Evolutionary conservation across 2,113 vertebrate genomes (phyloP).

Genomic region (Mirounga angustirostris): DNA sequence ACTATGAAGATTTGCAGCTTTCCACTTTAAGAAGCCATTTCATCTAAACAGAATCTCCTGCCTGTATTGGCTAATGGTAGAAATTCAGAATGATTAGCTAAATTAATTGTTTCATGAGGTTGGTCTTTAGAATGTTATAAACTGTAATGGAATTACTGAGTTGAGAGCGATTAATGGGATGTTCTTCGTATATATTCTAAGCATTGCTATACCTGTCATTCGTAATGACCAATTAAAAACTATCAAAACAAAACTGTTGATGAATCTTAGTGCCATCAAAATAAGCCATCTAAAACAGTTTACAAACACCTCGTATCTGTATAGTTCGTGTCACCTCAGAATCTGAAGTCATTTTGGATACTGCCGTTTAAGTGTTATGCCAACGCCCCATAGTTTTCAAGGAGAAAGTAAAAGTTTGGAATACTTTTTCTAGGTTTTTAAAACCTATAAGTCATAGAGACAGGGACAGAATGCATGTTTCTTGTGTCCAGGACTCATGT

Average conservation of each 20-base stretch:
- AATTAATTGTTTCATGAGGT: constrained; percentile 72
- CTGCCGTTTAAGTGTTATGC: background rate
- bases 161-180: constrained; percentile 59
- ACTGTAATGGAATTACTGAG: constrained; percentile 65
- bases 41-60: background rate
- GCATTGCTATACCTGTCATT: constrained; percentile 38
- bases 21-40: constrained; percentile 23
- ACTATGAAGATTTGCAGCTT: background rate
- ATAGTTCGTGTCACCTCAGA: background rate
- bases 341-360: background rate
- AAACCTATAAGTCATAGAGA: background rate
- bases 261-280: constrained; percentile 39
- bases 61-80: background rate
- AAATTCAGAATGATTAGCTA: constrained; percentile 67
- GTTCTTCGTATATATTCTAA: constrained; percentile 54
- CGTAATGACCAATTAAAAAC: constrained; percentile 47
- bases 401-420: background rate
- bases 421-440: background rate
- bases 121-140: constrained; percentile 62
- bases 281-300: background rate
- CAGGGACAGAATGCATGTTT: background rate
- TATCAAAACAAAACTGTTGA: constrained; percentile 13
- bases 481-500: background rate
- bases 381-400: background rate
- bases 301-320: background rate